A percentile compares a stretch with the other conserved stretches of the same genome.
Conservation (phyloP, 2,113 vertebrate species). For the Etheostoma cragini region DNA sequence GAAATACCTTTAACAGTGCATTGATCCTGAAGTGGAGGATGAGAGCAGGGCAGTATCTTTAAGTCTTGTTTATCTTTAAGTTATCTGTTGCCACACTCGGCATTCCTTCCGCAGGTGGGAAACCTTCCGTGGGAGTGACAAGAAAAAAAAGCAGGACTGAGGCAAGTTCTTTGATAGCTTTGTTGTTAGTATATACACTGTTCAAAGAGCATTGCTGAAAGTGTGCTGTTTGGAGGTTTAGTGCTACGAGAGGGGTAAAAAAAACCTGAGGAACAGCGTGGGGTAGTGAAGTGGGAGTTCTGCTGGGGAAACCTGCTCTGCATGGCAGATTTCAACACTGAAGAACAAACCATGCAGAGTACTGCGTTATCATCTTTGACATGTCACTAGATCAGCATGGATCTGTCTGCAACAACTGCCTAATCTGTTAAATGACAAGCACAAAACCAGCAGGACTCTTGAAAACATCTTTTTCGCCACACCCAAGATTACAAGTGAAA, state of each 20-base stretch:
- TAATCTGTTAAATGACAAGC: conserved; percentile 32
- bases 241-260: conserved; percentile 17
- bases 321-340: conserved; percentile 19
- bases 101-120: conserved; percentile 30
- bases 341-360: conserved; percentile 2
- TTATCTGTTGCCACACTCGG: conserved; percentile 59
- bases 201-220: conserved; percentile 40
- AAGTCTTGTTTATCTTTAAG: background rate
- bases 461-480: background rate
- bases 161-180: conserved; percentile 51
- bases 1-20: conserved; percentile 28
- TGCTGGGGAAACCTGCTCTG: conserved; percentile 23
- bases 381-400: conserved; percentile 22
- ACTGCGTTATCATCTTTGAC: conserved; percentile 9
- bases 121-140: conserved; percentile 46
- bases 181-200: conserved; percentile 43
- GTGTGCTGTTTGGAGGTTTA: conserved; percentile 34
- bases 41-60: conserved; percentile 12
- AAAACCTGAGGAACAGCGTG: conserved; percentile 23
- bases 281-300: conserved; percentile 47
- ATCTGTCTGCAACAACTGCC: conserved; percentile 13
- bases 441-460: conserved; percentile 42
- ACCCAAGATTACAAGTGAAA: conserved; percentile 2
- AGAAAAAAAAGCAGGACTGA: conserved; percentile 41
- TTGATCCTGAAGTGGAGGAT: conserved; percentile 31